phyloP scores from a whole-genome alignment of 2,113 vertebrate genomes.

The Boulengeromyrus knoepffleri region DNA sequence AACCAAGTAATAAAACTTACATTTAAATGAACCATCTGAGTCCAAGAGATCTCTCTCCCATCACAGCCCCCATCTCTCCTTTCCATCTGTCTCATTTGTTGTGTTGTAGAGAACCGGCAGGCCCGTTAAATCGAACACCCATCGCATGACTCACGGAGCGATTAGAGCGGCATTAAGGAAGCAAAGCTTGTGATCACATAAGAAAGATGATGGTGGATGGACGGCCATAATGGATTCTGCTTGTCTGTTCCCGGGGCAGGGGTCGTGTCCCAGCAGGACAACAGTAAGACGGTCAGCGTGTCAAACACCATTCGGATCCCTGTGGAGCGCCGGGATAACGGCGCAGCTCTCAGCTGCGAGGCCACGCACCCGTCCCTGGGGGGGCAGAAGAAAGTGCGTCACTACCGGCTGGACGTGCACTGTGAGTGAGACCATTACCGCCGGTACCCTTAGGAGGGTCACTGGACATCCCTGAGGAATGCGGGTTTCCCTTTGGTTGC shows the following conservation, averaged over 20 bases:
- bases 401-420: slow-evolving; percentile 81
- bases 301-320: slow-evolving; percentile 70
- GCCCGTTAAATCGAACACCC: neutral
- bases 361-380: slow-evolving; percentile 68
- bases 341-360: slow-evolving; percentile 75
- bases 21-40: neutral
- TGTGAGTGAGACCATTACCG: slow-evolving; percentile 62
- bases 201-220: too few species aligned
- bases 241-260: slow-evolving; percentile 47
- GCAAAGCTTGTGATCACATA: neutral
- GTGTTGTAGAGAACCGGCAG: neutral
- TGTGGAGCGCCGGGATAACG: slow-evolving; percentile 77
- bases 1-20: neutral
- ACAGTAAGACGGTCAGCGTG: slow-evolving; percentile 73
- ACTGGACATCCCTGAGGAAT: neutral
- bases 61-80: slow-evolving; percentile 23
- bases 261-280: slow-evolving; percentile 73
- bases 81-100: slow-evolving; percentile 12
- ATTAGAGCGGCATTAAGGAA: neutral
- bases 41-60: slow-evolving; percentile 4
- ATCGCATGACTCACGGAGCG: neutral
- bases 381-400: slow-evolving; percentile 71
- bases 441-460: neutral
- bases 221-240: neutral
- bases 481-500: neutral